Evolutionary conservation across 2,888 invertebrate genomes (phyloP).

Genomic region (Steinernema carpocapsae): DNA sequence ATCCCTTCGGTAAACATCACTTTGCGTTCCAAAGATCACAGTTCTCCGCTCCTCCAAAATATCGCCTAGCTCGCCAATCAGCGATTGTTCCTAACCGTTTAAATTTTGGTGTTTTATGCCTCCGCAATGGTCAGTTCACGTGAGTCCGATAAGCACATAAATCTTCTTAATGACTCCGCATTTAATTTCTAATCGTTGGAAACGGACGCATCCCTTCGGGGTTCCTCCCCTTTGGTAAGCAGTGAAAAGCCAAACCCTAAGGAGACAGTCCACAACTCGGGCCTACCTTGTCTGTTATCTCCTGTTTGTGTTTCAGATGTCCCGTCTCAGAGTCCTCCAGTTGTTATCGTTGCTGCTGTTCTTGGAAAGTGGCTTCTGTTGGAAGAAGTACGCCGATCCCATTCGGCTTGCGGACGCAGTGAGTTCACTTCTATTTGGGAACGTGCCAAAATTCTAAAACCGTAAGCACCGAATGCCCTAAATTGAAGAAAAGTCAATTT

Average conservation of each 20-base stretch:
- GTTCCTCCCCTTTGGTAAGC: background rate
- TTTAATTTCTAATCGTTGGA: conserved; percentile 1
- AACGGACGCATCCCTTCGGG: background rate
- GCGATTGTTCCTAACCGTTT: too few relatives aligned
- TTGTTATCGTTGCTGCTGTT: conserved; percentile 1
- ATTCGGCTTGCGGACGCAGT: background rate
- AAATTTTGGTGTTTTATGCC: background rate
- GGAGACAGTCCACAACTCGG: background rate
- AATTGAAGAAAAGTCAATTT: too few relatives aligned
- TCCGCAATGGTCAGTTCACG: background rate
- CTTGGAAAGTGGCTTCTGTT: background rate
- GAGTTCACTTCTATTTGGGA: background rate
- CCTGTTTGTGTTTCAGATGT: conserved; percentile 12
- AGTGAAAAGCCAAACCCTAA: background rate
- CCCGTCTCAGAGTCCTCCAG: background rate
- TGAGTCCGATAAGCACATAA: too few relatives aligned
- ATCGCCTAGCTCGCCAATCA: too few relatives aligned
- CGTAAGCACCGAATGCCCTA: too few relatives aligned
- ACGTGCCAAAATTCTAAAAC: background rate
- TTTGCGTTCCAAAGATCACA: too few relatives aligned
- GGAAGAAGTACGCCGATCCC: conserved; percentile 11
- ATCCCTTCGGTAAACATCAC: too few relatives aligned
- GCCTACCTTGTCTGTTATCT: background rate
- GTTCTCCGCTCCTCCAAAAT: too few relatives aligned
- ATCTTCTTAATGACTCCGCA: conserved; percentile 16